These are phyloP conservation scores for Pyrrhia umbra DNA, from an alignment of 2,888 invertebrate species.

Conservation along the genomic window DNA sequence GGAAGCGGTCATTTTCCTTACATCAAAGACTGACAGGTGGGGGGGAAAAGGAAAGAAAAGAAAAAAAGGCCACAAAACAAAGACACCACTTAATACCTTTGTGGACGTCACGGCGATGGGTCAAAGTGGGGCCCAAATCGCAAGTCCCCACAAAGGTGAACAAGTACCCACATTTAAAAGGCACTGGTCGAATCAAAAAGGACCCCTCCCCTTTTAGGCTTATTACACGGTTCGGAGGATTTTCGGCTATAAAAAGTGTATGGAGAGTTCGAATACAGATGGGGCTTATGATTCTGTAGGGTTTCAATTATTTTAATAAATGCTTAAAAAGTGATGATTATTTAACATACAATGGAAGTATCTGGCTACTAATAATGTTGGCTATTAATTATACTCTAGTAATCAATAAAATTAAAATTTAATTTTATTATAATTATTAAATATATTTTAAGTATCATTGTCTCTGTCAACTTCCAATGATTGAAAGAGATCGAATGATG, in stretches of 20 bases:
- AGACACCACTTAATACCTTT: constrained; percentile 70
- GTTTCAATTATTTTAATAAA: background rate
- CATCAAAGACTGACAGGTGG: constrained; percentile 60
- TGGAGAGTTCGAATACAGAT: constrained; percentile 43
- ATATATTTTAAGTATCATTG: too few species aligned
- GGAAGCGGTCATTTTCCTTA: constrained; percentile 54
- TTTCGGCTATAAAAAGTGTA: constrained; percentile 69
- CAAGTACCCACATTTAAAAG: constrained; percentile 78
- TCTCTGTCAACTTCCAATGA: too few species aligned
- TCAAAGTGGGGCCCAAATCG: constrained; percentile 75
- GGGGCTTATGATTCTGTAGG: constrained; percentile 21
- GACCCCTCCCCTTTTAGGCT: constrained; percentile 81
- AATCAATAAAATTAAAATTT: too few species aligned
- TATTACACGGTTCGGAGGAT: constrained; percentile 79
- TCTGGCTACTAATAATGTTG: too few species aligned
- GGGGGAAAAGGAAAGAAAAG: constrained; percentile 10
- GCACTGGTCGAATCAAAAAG: constrained; percentile 79
- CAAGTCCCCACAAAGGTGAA: constrained; percentile 80
- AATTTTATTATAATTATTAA: too few species aligned
- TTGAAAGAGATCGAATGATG: too few species aligned
- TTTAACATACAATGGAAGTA: too few species aligned
- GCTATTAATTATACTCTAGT: too few species aligned
- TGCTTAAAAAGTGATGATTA: too few species aligned
- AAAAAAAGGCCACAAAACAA: constrained; percentile 62
- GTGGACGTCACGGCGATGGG: constrained; percentile 66